Evolutionary conservation across 2,888 invertebrate species (phyloP).

Genomic region (Sphecodes monilicornis): DNA sequence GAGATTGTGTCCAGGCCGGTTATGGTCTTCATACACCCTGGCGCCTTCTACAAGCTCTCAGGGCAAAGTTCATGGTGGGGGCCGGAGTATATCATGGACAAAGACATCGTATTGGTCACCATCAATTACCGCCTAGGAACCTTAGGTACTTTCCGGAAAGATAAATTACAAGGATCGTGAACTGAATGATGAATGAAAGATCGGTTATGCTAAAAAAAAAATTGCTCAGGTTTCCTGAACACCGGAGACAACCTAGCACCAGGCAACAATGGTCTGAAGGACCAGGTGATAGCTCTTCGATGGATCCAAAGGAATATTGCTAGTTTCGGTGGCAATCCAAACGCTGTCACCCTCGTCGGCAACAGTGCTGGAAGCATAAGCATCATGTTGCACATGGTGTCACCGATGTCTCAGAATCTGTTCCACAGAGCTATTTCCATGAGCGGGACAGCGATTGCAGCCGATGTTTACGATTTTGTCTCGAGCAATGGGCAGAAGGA

Average conservation of each 20-base stretch:
- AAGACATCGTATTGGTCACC: slow-evolving; percentile 80
- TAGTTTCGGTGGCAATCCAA: slow-evolving; percentile 89
- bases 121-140: slow-evolving; percentile 79
- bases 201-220: neutral
- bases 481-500: slow-evolving; percentile 82
- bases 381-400: slow-evolving; percentile 84
- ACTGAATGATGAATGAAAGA: too few species aligned
- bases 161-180: neutral
- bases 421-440: slow-evolving; percentile 90
- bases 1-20: slow-evolving; percentile 85
- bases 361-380: slow-evolving; percentile 85
- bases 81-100: slow-evolving; percentile 78
- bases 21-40: slow-evolving; percentile 89
- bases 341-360: slow-evolving; percentile 88
- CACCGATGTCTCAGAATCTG: slow-evolving; percentile 89
- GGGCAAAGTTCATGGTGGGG: slow-evolving; percentile 86
- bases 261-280: slow-evolving; percentile 90
- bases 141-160: slow-evolving; percentile 72
- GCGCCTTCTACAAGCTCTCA: slow-evolving; percentile 88
- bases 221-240: slow-evolving; percentile 86
- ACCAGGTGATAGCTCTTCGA: slow-evolving; percentile 88
- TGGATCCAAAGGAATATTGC: slow-evolving; percentile 89
- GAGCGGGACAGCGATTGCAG: slow-evolving; percentile 87
- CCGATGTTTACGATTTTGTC: slow-evolving; percentile 85
- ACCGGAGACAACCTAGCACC: slow-evolving; percentile 89